A percentile compares a stretch with the other conserved stretches of the same genome.
Evolutionary conservation across 2,888 invertebrate species (phyloP).

Genomic region (Rapana venosa): DNA sequence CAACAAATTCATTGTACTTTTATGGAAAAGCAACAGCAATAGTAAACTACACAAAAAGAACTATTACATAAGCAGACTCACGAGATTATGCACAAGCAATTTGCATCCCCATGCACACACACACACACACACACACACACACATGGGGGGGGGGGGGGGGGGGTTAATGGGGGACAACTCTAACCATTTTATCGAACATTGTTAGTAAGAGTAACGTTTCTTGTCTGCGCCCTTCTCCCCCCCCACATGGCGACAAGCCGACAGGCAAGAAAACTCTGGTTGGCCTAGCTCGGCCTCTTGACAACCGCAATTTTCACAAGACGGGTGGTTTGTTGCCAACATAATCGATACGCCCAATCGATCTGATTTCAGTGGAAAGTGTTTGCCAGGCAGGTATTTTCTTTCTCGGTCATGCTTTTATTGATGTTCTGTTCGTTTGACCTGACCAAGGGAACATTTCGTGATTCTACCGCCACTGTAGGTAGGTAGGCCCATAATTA

Average conservation of each 20-base stretch:
- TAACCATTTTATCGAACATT: not conserved
- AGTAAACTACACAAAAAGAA: too few species aligned
- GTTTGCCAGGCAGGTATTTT: not conserved
- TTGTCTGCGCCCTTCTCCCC: not conserved
- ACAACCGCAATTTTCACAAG: not conserved
- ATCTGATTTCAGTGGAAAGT: slow-evolving; percentile 3
- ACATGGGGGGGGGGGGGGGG: too few species aligned
- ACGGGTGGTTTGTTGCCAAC: not conserved
- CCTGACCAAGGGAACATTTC: too few species aligned
- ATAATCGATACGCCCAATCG: not conserved
- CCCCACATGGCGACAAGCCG: not conserved
- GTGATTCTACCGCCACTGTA: too few species aligned
- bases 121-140: too few species aligned
- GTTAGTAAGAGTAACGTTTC: not conserved
- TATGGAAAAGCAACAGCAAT: too few species aligned
- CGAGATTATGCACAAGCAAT: too few species aligned
- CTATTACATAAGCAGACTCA: too few species aligned
- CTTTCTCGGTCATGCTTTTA: not conserved
- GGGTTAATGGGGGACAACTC: not conserved
- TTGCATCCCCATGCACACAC: too few species aligned
- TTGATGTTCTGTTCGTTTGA: too few species aligned
- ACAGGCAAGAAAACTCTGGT: not conserved
- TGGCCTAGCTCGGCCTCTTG: not conserved
- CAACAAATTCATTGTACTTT: too few species aligned
- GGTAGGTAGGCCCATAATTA: too few species aligned